Base-by-base conservation (phyloP, 2,888 invertebrate genomes). In the Vesta saturnalis region DNA sequence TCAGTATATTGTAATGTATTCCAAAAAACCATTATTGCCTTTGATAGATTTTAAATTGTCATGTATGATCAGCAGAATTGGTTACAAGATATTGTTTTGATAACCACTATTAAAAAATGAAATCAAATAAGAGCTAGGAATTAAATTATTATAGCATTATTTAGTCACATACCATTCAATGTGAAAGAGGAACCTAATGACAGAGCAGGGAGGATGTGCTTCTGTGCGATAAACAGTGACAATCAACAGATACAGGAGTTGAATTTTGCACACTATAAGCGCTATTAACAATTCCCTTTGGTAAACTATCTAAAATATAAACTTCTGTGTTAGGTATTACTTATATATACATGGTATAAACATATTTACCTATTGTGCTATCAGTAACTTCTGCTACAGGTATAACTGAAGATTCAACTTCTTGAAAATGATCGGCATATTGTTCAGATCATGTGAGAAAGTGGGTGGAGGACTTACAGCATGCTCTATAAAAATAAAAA, bases 381-480 rank as follows among this genome's bases (percentile, higher is more conserved):
- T 43, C 5, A 43, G 43, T n/a, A 43, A 43, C 43, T 43, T 43
- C 43, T 14, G 43, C 43, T 43, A 43, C 43, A 2, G 43, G 43
- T 43, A 14, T 43, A 43, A 43, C 43, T 43, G 43, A 43, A 43
- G 43, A 43, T 43, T 43, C 43, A 43, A 43, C 43, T 43, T 43
- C 43, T 43, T 43, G 10, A 43, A 43, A 43, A 43, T 43, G 43
- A 43, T 43, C n/a, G 43, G 43, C 43, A 43, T 43, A 43, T 43
- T 43, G 43, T 43, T 43, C n/a, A 43, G 43, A 43, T 43, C 43
- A 43, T 43, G 10, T 43, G 43, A 43, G 43, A 43, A 43, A 43
- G 43, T 43, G 43, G 43, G 43, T 43, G 43, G 43, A 43, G 43
- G 43, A 43, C 43, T 43, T 43, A 43, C 43, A n/a, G 43, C 43